These are phyloP conservation scores for Hydrozoanthus tunicans DNA, from an alignment of 64 coral and sea anemone species.

Conservation along the genomic window DNA sequence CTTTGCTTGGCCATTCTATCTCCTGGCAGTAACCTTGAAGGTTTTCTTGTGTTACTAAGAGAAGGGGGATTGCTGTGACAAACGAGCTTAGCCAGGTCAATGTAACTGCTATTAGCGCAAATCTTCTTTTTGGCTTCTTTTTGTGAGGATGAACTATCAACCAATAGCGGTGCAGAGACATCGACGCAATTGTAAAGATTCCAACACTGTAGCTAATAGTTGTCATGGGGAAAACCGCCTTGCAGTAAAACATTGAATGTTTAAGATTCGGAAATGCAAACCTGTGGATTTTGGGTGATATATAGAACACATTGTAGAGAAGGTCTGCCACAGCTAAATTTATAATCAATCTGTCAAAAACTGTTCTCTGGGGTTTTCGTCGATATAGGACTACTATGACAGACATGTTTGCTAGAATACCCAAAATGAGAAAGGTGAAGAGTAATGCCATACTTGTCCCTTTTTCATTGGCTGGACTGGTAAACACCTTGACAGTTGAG, in stretches of 20 bases:
- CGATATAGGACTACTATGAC: not conserved
- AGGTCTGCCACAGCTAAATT: slow-evolving; percentile 21
- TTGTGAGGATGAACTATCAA: slow-evolving; percentile 17
- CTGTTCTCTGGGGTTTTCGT: not conserved
- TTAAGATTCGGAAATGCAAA: not conserved
- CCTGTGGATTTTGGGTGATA: slow-evolving; percentile 23
- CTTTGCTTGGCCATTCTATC: not conserved
- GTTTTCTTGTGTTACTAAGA: not conserved
- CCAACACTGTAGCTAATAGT: slow-evolving; percentile 2
- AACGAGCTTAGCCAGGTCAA: not conserved
- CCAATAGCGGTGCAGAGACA: slow-evolving; percentile 31
- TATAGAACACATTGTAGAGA: slow-evolving; percentile 7
- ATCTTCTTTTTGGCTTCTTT: slow-evolving; percentile 1
- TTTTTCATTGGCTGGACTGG: not conserved
- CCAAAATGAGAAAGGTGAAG: not conserved
- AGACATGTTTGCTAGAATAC: not conserved
- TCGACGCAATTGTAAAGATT: slow-evolving; percentile 11
- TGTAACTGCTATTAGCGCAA: not conserved
- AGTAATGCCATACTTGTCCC: slow-evolving; percentile 8
- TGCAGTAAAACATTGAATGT: not conserved
- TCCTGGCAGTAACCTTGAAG: not conserved
- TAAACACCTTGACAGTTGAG: not conserved
- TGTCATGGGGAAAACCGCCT: slow-evolving; percentile 2
- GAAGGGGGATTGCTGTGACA: not conserved
- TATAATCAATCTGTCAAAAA: slow-evolving; percentile 7